Base-by-base conservation (phyloP, 2,888 invertebrate species). In the Trichogramma dendrolimi region DNA sequence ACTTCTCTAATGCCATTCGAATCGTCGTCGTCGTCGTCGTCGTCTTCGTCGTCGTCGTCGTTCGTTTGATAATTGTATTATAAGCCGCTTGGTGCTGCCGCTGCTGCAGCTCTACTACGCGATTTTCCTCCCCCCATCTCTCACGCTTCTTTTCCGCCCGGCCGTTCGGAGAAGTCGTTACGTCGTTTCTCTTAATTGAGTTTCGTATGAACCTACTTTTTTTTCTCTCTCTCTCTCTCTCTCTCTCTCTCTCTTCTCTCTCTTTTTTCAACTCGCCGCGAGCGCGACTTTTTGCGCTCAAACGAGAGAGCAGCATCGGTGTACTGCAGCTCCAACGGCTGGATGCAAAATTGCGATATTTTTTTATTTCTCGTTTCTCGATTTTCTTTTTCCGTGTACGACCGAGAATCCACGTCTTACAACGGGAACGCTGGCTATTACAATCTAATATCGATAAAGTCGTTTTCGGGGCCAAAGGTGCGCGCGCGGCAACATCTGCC, bases 51-150 rank as follows among this genome's bases (percentile, higher is more conserved):
- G 27, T 27, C 27, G 27, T 27, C 27, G 1, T 27, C 27, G 27
- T 27, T 27, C 27, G 27, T 46, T 7, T 67, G 68, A 72, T 75
- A 77, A 77, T 76, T 71, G 70, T 68, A 69, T 76, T 75, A 74
- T 69, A 63, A 66, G 67, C 69, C 68, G 67, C 70, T 70, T 69
- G 67, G 68, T 58, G 41, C 62, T 40, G 46, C 59, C 52, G 43
- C 38, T 47, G 53, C 57, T 58, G 40, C 51, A 10, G 6, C 51
- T 46, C n/a, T 11, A 41, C 27, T 55, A 62, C 54, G 55, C 64
- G 60, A 59, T 61, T 63, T 60, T 53, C 63, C 53, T 14, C 38
- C 47, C 53, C 52, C 50, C 58, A 50, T 49, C 50, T 60, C 55
- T 44, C 44, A 61, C 52, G 42, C 62, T 60, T 27, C 27, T 3